Evolutionary conservation across 2,113 vertebrate species (phyloP), one percentile per base, ranked within the genome.

Genomic region (Mobula hypostoma): DNA sequence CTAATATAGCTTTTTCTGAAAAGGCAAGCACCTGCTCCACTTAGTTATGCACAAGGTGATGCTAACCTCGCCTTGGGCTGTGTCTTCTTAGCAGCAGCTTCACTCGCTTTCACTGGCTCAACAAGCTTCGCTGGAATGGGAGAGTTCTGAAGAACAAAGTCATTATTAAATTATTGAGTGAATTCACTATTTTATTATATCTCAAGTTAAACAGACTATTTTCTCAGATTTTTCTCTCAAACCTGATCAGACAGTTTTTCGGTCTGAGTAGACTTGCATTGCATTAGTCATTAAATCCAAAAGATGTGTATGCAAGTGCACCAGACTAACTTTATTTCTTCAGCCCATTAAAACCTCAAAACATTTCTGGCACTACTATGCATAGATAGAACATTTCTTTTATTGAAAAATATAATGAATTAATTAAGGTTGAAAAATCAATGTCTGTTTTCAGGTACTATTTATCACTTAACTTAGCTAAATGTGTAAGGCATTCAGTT

Each of bases 61-160:
- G 94, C 96, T 97, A 95, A 99, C 99, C 98, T 98, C 96, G 98
- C 97, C 98, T 99, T 99, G 94, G 97, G 98, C 94, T 99, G 99
- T 96, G 97, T 99, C 96, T 99, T 99, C 97, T 99, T 99, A 94
- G 98, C 98, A 96, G 98, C 98, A 94, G 98, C 99, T 96, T 99
- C 99, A 94, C 98, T 99, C 58, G 98, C 98, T 98, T 97, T 98
- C 95, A 99, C 97, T 21, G 99, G 98, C 94, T 99, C 99, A 82
- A 98, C 98, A 94, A 99, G 98, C 95, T 98, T 99, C 94, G 97
- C 94, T 94, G 98, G 99, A 96, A 99, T 98, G 48, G 96, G 95
- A 94, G 96, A 97, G 95, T 98, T 99, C 99, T 99, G 95, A 0
- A 95, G 94, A 94, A 93, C 66, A 74, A 93, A 93, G 90, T 36